Evolutionary conservation across 37 sponge, comb jelly and placozoan genomes (phyloP).

Genomic region (Beroe ovata): DNA sequence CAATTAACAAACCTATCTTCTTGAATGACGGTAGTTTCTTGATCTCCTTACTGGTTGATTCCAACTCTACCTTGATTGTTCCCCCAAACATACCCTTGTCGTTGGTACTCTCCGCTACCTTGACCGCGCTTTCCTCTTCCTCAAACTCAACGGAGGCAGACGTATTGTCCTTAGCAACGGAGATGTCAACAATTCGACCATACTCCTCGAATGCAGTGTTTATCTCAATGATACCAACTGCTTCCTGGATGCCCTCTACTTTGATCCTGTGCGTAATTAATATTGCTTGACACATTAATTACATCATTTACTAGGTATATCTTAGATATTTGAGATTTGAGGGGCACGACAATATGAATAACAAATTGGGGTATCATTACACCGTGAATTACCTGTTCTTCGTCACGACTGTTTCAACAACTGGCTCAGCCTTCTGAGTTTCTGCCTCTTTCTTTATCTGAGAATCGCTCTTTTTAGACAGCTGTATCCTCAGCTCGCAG

Average conservation of each 20-base stretch:
- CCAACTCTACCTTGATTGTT: background rate
- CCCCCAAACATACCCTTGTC: slow-evolving; percentile 8
- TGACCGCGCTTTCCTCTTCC: background rate
- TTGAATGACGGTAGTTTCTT: background rate
- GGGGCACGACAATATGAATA: no score
- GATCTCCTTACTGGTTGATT: background rate
- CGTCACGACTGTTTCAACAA: background rate
- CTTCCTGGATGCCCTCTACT: background rate
- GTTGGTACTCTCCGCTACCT: slow-evolving; percentile 8
- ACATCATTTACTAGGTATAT: no score
- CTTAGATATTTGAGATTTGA: no score
- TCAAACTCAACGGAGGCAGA: slow-evolving; percentile 21
- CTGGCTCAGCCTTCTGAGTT: background rate
- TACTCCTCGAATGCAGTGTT: slow-evolving; percentile 11
- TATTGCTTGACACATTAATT: no score
- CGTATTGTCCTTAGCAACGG: background rate
- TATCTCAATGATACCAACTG: background rate
- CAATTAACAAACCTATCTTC: background rate
- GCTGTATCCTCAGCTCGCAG: background rate
- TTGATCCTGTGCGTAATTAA: no score
- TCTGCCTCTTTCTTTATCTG: background rate
- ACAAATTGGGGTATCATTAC: no score
- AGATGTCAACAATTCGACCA: slow-evolving; percentile 19
- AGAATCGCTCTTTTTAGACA: slow-evolving; percentile 31
- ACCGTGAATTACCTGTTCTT: background rate